Evolutionary conservation across 2,113 vertebrate genomes (phyloP).

Genomic region (Chroicocephalus ridibundus): DNA sequence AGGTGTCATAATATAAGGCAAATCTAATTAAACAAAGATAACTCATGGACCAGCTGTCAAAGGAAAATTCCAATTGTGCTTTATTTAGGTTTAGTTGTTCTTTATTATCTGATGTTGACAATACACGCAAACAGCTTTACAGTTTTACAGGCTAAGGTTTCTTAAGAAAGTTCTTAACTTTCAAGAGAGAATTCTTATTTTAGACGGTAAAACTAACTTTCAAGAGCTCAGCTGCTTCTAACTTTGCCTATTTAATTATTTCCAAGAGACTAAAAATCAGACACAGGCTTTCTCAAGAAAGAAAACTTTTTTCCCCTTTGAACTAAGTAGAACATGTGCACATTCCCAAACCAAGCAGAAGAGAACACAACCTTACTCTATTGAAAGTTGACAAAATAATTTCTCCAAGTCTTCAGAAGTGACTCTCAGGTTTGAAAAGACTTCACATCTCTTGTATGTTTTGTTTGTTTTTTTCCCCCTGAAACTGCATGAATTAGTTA

Average conservation of each 20-base stretch:
- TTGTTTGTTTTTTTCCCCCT: too few relatives aligned
- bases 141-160: not conserved
- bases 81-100: not conserved
- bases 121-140: not conserved
- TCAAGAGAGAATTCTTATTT: not conserved
- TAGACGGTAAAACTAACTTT: not conserved
- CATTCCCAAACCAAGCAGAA: not conserved
- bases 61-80: conserved; percentile 17
- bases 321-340: not conserved
- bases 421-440: not conserved
- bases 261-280: not conserved
- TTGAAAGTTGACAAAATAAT: not conserved
- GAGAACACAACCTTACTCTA: not conserved
- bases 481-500: not conserved
- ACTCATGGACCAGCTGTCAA: not conserved
- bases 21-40: not conserved
- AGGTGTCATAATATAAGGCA: not conserved
- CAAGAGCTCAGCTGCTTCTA: not conserved
- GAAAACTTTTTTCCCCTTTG: not conserved
- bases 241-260: not conserved
- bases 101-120: not conserved
- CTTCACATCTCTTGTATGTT: not conserved
- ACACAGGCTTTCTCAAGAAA: not conserved
- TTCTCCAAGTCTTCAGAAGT: not conserved
- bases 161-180: not conserved